Evolutionary conservation across 92 coral and sea anemone genomes (phyloP).

Genomic region (Parazoanthus atlanticus): DNA sequence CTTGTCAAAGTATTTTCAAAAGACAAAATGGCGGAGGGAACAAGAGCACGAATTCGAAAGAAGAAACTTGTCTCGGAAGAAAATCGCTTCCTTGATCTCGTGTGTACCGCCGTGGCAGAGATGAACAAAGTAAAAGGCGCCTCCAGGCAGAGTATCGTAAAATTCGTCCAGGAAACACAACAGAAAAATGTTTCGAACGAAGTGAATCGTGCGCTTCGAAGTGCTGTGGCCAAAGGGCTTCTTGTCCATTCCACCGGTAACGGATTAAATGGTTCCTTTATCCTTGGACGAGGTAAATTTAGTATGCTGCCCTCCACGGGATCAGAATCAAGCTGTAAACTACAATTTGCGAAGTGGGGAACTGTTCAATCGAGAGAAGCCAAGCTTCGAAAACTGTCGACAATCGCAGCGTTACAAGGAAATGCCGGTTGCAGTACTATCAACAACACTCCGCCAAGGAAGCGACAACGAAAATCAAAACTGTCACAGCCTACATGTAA

Average conservation of each 20-base stretch:
- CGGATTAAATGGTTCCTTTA: conserved; percentile 83
- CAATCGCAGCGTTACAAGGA: conserved; percentile 27
- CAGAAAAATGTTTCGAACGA: conserved; percentile 23
- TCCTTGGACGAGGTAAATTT: conserved; percentile 27
- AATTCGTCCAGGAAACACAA: conserved; percentile 47
- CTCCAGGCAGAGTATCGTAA: conserved; percentile 75
- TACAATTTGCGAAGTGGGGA: conserved; percentile 9
- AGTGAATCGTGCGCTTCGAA: conserved; percentile 67
- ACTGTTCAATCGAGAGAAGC: conserved; percentile 52
- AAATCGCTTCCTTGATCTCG: conserved; percentile 37
- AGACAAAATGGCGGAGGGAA: conserved; percentile 28
- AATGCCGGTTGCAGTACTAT: neutral
- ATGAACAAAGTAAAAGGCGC: conserved; percentile 58
- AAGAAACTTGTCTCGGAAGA: conserved; percentile 4
- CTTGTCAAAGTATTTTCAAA: neutral
- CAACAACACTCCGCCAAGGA: conserved; percentile 11
- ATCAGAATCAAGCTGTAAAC: neutral
- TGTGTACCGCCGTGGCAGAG: conserved; percentile 65
- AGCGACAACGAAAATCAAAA: conserved; percentile 45
- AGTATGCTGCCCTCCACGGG: neutral
- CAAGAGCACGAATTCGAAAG: neutral
- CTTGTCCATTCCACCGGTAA: conserved; percentile 66
- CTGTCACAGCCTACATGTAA: conserved; percentile 23
- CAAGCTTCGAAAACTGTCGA: conserved; percentile 39
- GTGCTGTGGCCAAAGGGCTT: conserved; percentile 66